A percentile compares a stretch with the other conserved stretches of the same genome.
Conservation (phyloP, 1,140 invertebrate genomes). For the Wasmannia auropunctata region DNA sequence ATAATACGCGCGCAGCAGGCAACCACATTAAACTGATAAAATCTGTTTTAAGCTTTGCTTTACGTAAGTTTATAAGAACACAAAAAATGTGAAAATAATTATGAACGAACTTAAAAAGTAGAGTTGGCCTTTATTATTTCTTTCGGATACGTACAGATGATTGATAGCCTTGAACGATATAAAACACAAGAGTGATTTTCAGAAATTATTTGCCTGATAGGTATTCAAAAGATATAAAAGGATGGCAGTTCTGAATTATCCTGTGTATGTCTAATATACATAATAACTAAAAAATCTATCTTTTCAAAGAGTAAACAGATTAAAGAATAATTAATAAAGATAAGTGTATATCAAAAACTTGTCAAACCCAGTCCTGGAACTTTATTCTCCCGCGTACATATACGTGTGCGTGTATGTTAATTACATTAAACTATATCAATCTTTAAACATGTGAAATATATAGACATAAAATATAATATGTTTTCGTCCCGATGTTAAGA, state of each 20-base stretch:
- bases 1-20: neutral
- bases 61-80: neutral
- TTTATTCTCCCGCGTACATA: neutral
- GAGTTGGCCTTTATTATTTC: neutral
- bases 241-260: neutral
- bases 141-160: neutral
- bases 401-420: slow-evolving; percentile 19
- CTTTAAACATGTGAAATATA: slow-evolving; percentile 5
- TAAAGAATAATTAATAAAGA: neutral
- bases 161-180: too few relatives aligned
- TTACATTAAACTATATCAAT: slow-evolving; percentile 43
- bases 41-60: neutral
- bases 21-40: neutral
- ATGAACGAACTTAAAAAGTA: neutral
- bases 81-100: neutral
- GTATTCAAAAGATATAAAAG: neutral
- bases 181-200: neutral
- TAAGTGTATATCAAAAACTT: neutral
- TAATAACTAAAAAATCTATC: neutral
- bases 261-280: neutral
- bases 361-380: slow-evolving; percentile 6
- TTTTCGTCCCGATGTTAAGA: slow-evolving; percentile 52
- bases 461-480: neutral
- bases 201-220: neutral
- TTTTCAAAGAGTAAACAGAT: slow-evolving; percentile 1